phyloP scores from a whole-genome alignment of 1,140 invertebrate species.

The Camponotus pennsylvanicus region DNA sequence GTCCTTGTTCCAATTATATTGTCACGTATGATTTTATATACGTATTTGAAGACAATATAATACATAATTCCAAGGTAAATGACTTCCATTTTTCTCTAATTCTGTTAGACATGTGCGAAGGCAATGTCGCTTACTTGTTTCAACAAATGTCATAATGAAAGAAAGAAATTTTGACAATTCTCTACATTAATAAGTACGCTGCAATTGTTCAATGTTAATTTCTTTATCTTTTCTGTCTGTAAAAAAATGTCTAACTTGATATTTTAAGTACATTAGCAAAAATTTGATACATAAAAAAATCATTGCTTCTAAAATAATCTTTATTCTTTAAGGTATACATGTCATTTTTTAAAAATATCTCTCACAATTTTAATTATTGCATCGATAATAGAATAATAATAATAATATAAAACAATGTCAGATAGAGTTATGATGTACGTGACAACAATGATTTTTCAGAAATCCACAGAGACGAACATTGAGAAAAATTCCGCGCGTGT shows the following conservation, averaged over 20 bases:
- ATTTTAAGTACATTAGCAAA: background rate
- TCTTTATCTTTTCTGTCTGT: background rate
- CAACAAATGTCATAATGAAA: background rate
- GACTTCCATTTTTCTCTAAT: background rate
- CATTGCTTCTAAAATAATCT: background rate
- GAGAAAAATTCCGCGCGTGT: constrained; percentile 16
- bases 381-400: background rate
- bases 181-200: no score
- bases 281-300: background rate
- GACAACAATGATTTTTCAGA: background rate
- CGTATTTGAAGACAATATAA: background rate
- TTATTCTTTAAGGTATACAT: background rate
- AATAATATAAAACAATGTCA: background rate
- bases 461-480: background rate
- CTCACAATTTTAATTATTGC: background rate
- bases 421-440: background rate
- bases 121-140: background rate
- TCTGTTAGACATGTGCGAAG: background rate
- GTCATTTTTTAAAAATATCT: background rate
- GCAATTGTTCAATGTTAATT: background rate
- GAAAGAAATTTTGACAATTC: background rate
- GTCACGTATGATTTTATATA: background rate
- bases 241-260: constrained; percentile 1
- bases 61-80: background rate
- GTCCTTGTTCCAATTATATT: constrained; percentile 14